Evolutionary conservation across 2,888 invertebrate genomes (phyloP).

Genomic region (Argyra leucocephala): DNA sequence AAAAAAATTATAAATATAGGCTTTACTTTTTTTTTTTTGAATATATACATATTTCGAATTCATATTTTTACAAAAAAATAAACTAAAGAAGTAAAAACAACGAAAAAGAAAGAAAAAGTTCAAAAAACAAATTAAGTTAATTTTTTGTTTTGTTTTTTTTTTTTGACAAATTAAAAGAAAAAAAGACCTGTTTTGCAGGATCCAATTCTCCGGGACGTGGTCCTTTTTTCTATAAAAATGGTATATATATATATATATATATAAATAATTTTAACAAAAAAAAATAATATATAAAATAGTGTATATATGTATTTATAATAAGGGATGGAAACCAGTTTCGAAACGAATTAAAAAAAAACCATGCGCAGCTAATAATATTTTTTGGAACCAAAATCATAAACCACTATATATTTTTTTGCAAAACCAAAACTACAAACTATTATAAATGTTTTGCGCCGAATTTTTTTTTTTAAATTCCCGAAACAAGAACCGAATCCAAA

Average conservation of each 20-base stretch:
- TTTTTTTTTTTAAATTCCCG: no score
- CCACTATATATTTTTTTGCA: no score
- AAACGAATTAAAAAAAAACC: no score
- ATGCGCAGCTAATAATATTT: no score
- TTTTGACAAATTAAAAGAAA: slow-evolving; percentile 40
- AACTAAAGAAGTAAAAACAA: not conserved
- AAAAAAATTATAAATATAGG: no score
- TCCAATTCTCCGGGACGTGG: slow-evolving; percentile 74
- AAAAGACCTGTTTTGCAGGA: slow-evolving; percentile 57
- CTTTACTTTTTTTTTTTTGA: no score
- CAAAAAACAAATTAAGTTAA: slow-evolving; percentile 3
- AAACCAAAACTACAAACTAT: no score
- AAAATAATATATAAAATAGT: not conserved
- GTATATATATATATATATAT: not conserved
- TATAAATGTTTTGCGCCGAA: no score
- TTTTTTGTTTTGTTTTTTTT: no score
- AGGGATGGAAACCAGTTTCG: no score
- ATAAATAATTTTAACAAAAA: not conserved
- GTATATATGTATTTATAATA: not conserved
- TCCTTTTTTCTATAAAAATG: slow-evolving; percentile 55
- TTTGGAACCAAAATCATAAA: no score
- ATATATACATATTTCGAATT: not conserved
- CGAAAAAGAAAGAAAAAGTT: not conserved
- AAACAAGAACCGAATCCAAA: no score
- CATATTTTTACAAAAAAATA: not conserved